phyloP scores from a whole-genome alignment of 2,797 vertebrate species.

The Diplodus puntazzo region DNA sequence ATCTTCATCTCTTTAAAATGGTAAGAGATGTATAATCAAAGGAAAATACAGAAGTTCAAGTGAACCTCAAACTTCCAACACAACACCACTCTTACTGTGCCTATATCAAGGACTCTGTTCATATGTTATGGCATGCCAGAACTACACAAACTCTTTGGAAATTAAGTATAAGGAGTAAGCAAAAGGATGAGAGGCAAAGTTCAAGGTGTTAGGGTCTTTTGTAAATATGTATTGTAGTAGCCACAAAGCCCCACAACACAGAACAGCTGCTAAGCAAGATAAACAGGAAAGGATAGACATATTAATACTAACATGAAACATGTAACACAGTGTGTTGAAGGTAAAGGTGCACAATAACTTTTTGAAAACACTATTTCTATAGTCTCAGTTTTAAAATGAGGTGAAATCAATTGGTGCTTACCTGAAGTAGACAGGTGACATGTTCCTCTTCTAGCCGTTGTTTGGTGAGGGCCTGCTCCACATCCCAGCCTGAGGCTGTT shows the following conservation, averaged over 20 bases:
- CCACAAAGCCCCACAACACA: neutral
- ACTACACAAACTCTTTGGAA: neutral
- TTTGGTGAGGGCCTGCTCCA: constrained; percentile 98
- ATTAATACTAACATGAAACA: neutral
- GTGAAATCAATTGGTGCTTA: constrained; percentile 46
- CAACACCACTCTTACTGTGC: neutral
- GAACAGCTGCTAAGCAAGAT: neutral
- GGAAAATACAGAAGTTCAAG: neutral
- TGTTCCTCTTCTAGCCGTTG: constrained; percentile 98
- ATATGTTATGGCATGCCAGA: neutral
- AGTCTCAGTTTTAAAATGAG: neutral
- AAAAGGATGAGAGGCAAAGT: neutral
- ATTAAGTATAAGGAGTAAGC: neutral
- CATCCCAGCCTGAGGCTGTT: constrained; percentile 99
- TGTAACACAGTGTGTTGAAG: neutral
- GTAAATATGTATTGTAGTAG: neutral
- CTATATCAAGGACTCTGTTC: neutral
- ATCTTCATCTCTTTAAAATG: neutral
- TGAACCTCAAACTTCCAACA: neutral
- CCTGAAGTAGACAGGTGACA: constrained; percentile 98
- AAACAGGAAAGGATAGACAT: neutral
- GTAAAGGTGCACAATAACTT: neutral
- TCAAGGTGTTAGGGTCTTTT: neutral
- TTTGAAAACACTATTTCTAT: too few species aligned
- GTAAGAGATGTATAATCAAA: neutral